These are phyloP conservation scores for Sphaerophoria rueppellii DNA, from an alignment of 2,888 invertebrate species.

Conservation along the genomic window DNA sequence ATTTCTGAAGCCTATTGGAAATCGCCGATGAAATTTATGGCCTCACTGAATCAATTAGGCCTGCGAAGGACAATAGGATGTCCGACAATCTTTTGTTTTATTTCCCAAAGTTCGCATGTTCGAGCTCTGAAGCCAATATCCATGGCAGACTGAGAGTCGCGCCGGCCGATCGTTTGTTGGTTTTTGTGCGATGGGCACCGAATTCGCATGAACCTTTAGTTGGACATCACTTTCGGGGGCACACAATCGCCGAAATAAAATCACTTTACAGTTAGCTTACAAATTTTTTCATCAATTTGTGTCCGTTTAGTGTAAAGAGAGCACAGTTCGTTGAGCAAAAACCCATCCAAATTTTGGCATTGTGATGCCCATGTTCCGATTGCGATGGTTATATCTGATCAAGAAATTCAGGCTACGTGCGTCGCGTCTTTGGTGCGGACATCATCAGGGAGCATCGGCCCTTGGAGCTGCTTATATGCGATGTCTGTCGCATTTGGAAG, in stretches of 20 bases:
- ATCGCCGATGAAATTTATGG: constrained; percentile 78
- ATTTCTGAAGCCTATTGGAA: constrained; percentile 65
- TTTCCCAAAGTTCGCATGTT: constrained; percentile 25
- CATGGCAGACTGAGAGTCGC: constrained; percentile 71
- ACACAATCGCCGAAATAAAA: constrained; percentile 69
- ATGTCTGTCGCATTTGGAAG: constrained; percentile 13
- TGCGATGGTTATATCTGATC: constrained; percentile 9
- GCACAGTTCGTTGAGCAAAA: constrained; percentile 56
- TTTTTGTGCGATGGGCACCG: constrained; percentile 41
- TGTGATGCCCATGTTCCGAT: constrained; percentile 45
- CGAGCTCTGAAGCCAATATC: constrained; percentile 25
- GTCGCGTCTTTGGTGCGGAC: constrained; percentile 5
- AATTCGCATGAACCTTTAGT: constrained; percentile 52
- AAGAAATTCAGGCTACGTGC: constrained; percentile 38
- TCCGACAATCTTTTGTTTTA: constrained; percentile 73
- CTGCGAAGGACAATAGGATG: constrained; percentile 74
- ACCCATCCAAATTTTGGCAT: constrained; percentile 52
- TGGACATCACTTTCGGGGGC: constrained; percentile 46
- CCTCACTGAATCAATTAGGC: constrained; percentile 81
- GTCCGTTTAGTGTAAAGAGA: constrained; percentile 74
- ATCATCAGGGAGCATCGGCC: constrained; percentile 55
- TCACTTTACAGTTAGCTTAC: constrained; percentile 75
- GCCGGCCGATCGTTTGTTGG: constrained; percentile 4
- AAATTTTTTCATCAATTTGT: constrained; percentile 75
- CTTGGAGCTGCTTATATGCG: constrained; percentile 39